phyloP scores from a whole-genome alignment of 1,140 invertebrate species.

The Atta colombica region DNA sequence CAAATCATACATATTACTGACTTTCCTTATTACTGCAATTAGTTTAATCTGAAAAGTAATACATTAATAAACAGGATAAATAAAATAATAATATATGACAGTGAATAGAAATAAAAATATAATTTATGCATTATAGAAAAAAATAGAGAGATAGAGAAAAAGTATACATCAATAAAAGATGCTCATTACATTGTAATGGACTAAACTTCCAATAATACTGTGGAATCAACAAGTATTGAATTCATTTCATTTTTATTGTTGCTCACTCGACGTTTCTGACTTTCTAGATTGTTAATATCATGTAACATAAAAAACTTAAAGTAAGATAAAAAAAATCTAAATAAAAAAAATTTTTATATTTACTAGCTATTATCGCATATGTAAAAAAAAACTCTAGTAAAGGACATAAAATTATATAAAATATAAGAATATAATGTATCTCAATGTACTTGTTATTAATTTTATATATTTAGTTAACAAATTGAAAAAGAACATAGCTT shows the following conservation, averaged over 20 bases:
- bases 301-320: not conserved
- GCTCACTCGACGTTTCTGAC: not conserved
- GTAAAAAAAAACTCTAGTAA: not conserved
- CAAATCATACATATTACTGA: not conserved
- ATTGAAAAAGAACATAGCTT: slow-evolving; percentile 50
- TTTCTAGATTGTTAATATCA: not conserved
- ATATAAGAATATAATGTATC: not conserved
- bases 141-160: not conserved
- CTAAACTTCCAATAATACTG: slow-evolving; percentile 17
- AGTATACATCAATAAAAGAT: not conserved
- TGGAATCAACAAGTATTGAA: slow-evolving; percentile 11
- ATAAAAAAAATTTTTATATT: not conserved
- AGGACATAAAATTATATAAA: not conserved
- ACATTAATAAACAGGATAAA: not conserved
- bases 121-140: slow-evolving; percentile 5
- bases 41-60: not conserved
- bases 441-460: slow-evolving; percentile 4
- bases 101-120: not conserved
- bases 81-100: not conserved
- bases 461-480: slow-evolving; percentile 60
- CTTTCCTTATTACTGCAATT: not conserved
- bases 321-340: too few species aligned
- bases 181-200: not conserved
- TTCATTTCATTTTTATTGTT: slow-evolving; percentile 29
- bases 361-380: not conserved